Base-by-base conservation (phyloP, 1,140 invertebrate genomes). In the Scaptomyza montana region DNA sequence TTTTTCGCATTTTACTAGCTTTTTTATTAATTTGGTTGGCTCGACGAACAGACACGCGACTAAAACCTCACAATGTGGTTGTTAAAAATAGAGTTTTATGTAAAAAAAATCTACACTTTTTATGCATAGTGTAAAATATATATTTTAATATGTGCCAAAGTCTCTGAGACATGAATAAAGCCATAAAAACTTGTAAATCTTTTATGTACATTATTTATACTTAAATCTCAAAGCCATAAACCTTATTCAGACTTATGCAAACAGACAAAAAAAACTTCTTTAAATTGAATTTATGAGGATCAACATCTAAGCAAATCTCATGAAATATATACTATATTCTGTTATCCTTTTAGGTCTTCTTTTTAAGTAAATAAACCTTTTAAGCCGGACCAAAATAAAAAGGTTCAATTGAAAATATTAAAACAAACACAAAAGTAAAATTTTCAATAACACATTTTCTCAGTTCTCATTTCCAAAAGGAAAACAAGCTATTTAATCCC, bases 21-120 rank as follows among this genome's bases (percentile, higher is more conserved):
- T 54, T 60, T 74, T 74, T 77, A 77, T 77, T 77, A 77, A 76
- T 76, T 76, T 74, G 74, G 43, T 5, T 45, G 67, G 50, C 43
- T 61, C 50, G 56, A 33, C 30, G 63, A 49, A n/a, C 56, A 50
- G 21, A 33, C 25, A 45, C 25, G 6, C 19, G 19, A 33, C 63
- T 60, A 66, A 72, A 53, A 67, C 55, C 69, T 39, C 63, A 74
- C 74, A 74, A 47, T 69, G 59, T 68, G 74, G 62, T 59, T 76
- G 66, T 73, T 66, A 67, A 39, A 59, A 63, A 72, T 5, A 30
- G 30, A 56, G 3, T 0, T 10, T 39, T 39, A 10, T 10, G 36
- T 3, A 39, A 39, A 39, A 39, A 8, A 10, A 39, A 9, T 3
- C 9, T 39, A 12, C 36, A 12, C 36, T 25, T 2, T 25, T 25